Evolutionary conservation across 1,140 invertebrate species (phyloP), one percentile per base, ranked within the genome.

Genomic region (Rhyzopertha dominica): DNA sequence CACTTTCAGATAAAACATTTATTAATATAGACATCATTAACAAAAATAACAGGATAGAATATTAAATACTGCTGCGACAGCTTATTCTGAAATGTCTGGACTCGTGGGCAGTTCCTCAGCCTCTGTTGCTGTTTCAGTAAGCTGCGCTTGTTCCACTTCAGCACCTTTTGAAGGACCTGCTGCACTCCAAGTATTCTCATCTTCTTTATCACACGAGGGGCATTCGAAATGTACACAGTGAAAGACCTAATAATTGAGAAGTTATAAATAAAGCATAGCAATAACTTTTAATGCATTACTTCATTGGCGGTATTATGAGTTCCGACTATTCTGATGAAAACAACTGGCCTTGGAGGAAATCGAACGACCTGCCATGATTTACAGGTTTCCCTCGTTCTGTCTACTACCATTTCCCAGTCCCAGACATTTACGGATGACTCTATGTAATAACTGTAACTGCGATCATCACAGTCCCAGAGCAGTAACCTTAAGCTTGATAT

Each of bases 221-320:
- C 91, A 95, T 72, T 99, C 95, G 68, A 99, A 87, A 70, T 98
- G 95, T 18, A 99, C 95, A 67, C 90, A 90, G 66, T 98, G 95
- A 68, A 98, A 98, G 31, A 95, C 90, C 88, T 93, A 46, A 13
- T 67, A 57, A 47, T 43, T 31, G 55, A 37, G 24, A 36, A 23
- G 9, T 40, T 46, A 34, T 45, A 36, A 16, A 28, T 17, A 14
- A 36, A 39, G 19, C 35, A 41, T 12, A 46, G 23, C n/a, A 37
- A 19, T 34, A 18, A n/a, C 1, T 36, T 50, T 17, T 36, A 10
- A 16, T 37, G 8, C 13, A 17, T 61, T 63, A 90, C 90, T 75
- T 97, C 94, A 74, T 98, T 98, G 3, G 90, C 93, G n/a, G 93
- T 93, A 70, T 97, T 97, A 49, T 87, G 83, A 3, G 90, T 96